Percentiles rank a stretch among this genome's conserved stretches.
Conservation (phyloP, 37 sponge, comb jelly and placozoan genomes). For the Eunapius fragilis region DNA sequence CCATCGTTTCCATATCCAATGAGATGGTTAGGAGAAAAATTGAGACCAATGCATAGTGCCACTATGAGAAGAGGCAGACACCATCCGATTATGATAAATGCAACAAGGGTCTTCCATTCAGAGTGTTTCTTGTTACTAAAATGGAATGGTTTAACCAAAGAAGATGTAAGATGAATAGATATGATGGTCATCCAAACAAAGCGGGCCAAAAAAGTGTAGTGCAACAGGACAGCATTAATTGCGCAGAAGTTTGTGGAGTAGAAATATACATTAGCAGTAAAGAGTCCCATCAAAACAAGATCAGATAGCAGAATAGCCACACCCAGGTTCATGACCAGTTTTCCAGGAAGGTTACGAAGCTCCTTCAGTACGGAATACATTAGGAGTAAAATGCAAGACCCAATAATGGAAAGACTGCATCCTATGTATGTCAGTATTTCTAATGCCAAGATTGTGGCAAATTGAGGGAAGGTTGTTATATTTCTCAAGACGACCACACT, state of each 20-base stretch:
- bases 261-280: neutral
- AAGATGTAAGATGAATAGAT: neutral
- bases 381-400: conserved; percentile 26
- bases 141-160: no score
- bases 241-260: neutral
- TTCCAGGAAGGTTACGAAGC: conserved; percentile 28
- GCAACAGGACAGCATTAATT: conserved; percentile 1
- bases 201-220: conserved; percentile 9
- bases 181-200: conserved; percentile 28
- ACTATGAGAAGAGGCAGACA: conserved; percentile 12
- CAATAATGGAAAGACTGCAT: conserved; percentile 54
- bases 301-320: conserved; percentile 19
- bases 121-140: no score
- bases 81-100: conserved; percentile 38
- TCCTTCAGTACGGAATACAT: conserved; percentile 64
- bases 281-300: conserved; percentile 16
- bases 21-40: neutral
- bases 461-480: neutral
- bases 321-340: conserved; percentile 40
- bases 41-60: conserved; percentile 8
- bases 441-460: neutral
- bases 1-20: conserved; percentile 24
- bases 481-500: neutral
- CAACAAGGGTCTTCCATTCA: neutral
- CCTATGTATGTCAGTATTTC: conserved; percentile 47